phyloP scores from a whole-genome alignment of 2,113 vertebrate genomes.

The Phrynosoma blainvillii region DNA sequence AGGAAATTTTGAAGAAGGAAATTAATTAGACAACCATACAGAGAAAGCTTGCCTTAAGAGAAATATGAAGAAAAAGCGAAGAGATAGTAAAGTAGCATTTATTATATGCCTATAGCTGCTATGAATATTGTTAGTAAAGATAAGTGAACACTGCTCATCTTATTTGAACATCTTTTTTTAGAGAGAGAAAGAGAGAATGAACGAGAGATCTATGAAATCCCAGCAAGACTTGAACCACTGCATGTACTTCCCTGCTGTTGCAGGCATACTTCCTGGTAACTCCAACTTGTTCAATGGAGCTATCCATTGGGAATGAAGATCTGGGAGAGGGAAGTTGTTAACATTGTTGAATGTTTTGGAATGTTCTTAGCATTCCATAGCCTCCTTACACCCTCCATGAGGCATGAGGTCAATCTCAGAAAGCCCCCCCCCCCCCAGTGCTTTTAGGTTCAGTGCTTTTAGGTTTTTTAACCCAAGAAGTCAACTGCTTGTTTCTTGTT shows the following conservation, averaged over 20 bases:
- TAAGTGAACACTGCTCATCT: neutral
- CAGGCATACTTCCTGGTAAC: too few species aligned
- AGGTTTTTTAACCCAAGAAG: too few species aligned
- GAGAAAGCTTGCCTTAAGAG: neutral
- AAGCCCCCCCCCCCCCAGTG: too few species aligned
- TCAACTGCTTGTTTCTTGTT: too few species aligned
- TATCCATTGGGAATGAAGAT: neutral
- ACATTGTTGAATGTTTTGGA: too few species aligned
- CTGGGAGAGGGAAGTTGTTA: too few species aligned
- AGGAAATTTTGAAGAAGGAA: constrained; percentile 5
- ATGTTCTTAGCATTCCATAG: too few species aligned
- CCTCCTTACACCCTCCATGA: too few species aligned
- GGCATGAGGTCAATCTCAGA: too few species aligned
- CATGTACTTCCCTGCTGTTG: neutral
- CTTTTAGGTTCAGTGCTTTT: too few species aligned
- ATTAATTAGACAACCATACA: neutral
- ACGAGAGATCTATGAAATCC: neutral
- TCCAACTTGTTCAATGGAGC: neutral
- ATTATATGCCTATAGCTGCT: constrained; percentile 34
- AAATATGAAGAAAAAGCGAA: neutral
- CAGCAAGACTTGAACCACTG: neutral
- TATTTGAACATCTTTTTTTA: neutral
- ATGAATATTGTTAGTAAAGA: neutral
- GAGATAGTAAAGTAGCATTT: constrained; percentile 23
- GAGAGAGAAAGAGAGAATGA: neutral